phyloP scores from a whole-genome alignment of 2,888 invertebrate species.

The Rotaria socialis region DNA sequence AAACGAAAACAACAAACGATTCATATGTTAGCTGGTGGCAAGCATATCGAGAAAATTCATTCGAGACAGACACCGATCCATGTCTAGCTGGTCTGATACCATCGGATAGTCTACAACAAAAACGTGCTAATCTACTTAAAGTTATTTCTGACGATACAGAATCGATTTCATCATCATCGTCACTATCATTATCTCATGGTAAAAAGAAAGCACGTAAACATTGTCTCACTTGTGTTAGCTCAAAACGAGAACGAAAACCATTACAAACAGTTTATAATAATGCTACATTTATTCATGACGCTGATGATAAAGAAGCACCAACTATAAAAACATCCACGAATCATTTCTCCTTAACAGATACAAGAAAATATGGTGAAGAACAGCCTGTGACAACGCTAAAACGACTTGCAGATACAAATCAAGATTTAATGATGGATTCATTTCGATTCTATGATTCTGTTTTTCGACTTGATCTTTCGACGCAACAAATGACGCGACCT shows the following conservation, averaged over 20 bases:
- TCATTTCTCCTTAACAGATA: slow-evolving; percentile 36
- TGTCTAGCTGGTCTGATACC: slow-evolving; percentile 58
- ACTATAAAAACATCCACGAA: slow-evolving; percentile 16
- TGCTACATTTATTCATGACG: background rate
- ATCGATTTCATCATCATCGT: background rate
- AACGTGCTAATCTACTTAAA: background rate
- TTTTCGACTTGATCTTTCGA: background rate
- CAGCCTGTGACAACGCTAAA: background rate
- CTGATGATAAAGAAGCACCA: background rate
- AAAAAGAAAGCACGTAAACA: background rate
- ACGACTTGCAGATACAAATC: background rate
- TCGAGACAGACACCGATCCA: background rate
- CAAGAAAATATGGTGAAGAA: slow-evolving; percentile 8
- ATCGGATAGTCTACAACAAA: slow-evolving; percentile 38
- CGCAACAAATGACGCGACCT: background rate
- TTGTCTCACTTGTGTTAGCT: background rate
- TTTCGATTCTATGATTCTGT: slow-evolving; percentile 21
- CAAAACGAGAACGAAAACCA: background rate
- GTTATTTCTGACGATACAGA: background rate
- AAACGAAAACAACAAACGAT: background rate
- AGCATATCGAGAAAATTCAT: slow-evolving; percentile 40
- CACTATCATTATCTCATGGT: background rate
- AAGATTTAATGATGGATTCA: background rate
- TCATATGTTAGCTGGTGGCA: slow-evolving; percentile 41
- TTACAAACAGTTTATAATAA: background rate